These are phyloP conservation scores for Napeogenes sylphis DNA, from an alignment of 2,888 invertebrate genomes.

Conservation along the genomic window DNA sequence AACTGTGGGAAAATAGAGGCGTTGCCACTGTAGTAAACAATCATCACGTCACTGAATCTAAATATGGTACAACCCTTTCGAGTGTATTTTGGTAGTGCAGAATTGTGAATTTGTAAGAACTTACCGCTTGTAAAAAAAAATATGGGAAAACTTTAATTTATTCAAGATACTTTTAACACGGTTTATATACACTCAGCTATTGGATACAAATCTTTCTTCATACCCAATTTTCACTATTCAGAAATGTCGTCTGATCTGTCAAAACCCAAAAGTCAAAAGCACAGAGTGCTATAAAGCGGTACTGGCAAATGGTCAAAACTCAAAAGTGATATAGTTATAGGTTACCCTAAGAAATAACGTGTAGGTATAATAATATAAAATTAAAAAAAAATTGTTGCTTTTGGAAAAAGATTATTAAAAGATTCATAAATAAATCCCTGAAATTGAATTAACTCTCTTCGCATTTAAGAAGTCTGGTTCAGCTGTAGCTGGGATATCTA, in stretches of 20 bases:
- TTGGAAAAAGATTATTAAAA: too few species aligned
- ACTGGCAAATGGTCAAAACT: too few species aligned
- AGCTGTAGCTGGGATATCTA: too few species aligned
- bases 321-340: too few species aligned
- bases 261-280: slow-evolving; percentile 23
- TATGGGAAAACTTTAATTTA: slow-evolving; percentile 13
- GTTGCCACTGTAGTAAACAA: slow-evolving; percentile 78
- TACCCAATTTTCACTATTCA: slow-evolving; percentile 5
- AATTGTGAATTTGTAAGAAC: slow-evolving; percentile 14
- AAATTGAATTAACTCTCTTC: too few species aligned
- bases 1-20: slow-evolving; percentile 76
- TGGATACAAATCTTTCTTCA: slow-evolving; percentile 3
- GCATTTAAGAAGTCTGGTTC: too few species aligned
- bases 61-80: slow-evolving; percentile 40
- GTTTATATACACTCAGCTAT: slow-evolving; percentile 4
- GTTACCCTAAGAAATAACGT: too few species aligned
- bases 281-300: neutral
- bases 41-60: slow-evolving; percentile 69
- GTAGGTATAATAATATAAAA: too few species aligned
- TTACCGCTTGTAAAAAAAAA: slow-evolving; percentile 26
- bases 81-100: slow-evolving; percentile 8
- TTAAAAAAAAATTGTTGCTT: too few species aligned
- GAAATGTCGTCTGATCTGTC: slow-evolving; percentile 37
- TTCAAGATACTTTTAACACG: slow-evolving; percentile 1
- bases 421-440: too few species aligned